These are phyloP conservation scores for Drosophila ustulata DNA, from an alignment of 2,888 invertebrate species.

Conservation along the genomic window DNA sequence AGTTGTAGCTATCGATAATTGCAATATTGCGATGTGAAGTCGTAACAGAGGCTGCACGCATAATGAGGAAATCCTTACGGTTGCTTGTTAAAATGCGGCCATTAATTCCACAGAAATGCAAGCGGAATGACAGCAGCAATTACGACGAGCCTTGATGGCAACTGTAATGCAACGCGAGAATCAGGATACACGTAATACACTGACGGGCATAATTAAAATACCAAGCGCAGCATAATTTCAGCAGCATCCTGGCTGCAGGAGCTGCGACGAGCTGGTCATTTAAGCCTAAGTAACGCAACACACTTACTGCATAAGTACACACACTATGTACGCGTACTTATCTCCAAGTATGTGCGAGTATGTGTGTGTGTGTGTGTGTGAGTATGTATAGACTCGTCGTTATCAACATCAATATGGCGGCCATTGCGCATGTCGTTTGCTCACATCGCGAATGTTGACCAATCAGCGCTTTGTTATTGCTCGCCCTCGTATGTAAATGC, in stretches of 20 bases:
- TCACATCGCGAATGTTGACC: conserved; percentile 48
- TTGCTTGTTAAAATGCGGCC: not conserved
- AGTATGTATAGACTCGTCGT: conserved; percentile 24
- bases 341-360: conserved; percentile 8
- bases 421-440: conserved; percentile 79
- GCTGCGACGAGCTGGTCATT: conserved; percentile 16
- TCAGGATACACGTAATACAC: conserved; percentile 38
- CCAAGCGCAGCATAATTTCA: conserved; percentile 25
- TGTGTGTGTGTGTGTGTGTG: conserved; percentile 3
- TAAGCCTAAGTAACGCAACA: conserved; percentile 31
- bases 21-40: not conserved
- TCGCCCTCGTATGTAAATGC: conserved; percentile 10
- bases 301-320: conserved; percentile 22
- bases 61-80: not conserved
- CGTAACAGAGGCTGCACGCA: not conserved
- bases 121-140: conserved; percentile 8
- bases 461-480: conserved; percentile 74
- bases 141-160: conserved; percentile 38
- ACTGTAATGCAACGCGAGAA: conserved; percentile 26
- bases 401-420: conserved; percentile 77
- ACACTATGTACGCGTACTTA: conserved; percentile 11
- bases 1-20: not conserved
- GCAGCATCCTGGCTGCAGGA: conserved; percentile 52
- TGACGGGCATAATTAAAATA: conserved; percentile 43
- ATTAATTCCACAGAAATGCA: conserved; percentile 23